Conservation (phyloP, 2,888 invertebrate genomes). For the Drosophila villosipedis region DNA sequence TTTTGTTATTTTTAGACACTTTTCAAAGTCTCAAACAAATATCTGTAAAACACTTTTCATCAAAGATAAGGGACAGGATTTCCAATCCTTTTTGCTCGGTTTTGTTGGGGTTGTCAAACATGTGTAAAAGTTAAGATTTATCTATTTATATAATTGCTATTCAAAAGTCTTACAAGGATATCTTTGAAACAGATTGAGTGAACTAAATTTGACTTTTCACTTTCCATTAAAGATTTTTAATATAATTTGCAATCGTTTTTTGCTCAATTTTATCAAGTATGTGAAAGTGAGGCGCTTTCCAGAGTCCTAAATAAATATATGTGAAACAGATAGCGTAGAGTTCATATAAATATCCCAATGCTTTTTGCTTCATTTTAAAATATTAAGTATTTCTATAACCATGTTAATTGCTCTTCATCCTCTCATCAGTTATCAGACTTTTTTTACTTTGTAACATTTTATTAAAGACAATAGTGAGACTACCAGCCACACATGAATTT, state of each 20-base stretch:
- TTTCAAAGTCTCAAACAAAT: not conserved
- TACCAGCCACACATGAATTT: not conserved
- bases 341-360: no score
- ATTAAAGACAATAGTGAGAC: rapidly evolving
- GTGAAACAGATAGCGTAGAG: not conserved
- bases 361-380: not conserved
- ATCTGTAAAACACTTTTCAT: not conserved
- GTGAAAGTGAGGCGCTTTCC: not conserved
- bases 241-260: not conserved
- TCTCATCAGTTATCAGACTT: not conserved
- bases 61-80: not conserved
- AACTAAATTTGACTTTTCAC: not conserved
- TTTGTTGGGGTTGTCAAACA: not conserved
- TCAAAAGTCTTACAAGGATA: not conserved
- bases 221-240: not conserved
- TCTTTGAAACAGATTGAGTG: not conserved
- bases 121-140: not conserved
- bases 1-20: not conserved
- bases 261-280: not conserved
- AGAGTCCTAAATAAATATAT: not conserved
- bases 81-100: no score
- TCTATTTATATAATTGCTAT: not conserved
- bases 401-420: not conserved
- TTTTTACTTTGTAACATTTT: not conserved
- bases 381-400: not conserved